Evolutionary conservation across 2,797 vertebrate species (phyloP).

Genomic region (Pseudochaenichthys georgianus): DNA sequence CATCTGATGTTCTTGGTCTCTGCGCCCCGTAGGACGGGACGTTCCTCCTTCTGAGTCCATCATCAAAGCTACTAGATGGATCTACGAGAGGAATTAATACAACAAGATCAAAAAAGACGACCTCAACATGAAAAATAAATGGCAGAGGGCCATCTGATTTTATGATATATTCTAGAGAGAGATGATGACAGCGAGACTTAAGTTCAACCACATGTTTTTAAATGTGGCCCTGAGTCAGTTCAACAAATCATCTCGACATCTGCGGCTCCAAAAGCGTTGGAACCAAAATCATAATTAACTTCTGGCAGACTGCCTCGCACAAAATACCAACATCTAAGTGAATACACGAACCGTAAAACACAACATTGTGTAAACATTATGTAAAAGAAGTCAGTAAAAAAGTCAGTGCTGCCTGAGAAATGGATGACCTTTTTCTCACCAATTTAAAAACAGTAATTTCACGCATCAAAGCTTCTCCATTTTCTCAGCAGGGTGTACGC

Average conservation of each 20-base stretch:
- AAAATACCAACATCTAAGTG: conserved; percentile 36
- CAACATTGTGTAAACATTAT: conserved; percentile 48
- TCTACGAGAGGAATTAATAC: conserved; percentile 40
- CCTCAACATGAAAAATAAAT: conserved; percentile 3
- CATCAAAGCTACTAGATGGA: conserved; percentile 55
- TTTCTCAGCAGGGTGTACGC: conserved; percentile 50
- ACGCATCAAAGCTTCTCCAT: conserved; percentile 64
- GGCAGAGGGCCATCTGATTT: conserved; percentile 2
- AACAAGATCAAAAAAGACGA: not conserved
- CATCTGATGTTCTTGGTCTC: conserved; percentile 77
- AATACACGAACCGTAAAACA: conserved; percentile 27
- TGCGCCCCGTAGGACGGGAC: conserved; percentile 60
- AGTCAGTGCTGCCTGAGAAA: conserved; percentile 32
- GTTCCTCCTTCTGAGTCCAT: conserved; percentile 79
- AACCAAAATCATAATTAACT: conserved; percentile 47
- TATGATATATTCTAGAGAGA: conserved; percentile 6
- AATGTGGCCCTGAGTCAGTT: not conserved
- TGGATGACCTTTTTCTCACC: conserved; percentile 54
- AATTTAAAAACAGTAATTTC: conserved; percentile 71
- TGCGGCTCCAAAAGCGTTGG: conserved; percentile 32
- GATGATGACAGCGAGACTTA: conserved; percentile 20
- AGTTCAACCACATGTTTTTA: conserved; percentile 52
- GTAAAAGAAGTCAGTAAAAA: conserved; percentile 26
- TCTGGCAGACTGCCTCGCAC: conserved; percentile 33
- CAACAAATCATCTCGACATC: conserved; percentile 50